phyloP scores from a whole-genome alignment of 2,888 invertebrate genomes.

The Drosophila multiciliata region DNA sequence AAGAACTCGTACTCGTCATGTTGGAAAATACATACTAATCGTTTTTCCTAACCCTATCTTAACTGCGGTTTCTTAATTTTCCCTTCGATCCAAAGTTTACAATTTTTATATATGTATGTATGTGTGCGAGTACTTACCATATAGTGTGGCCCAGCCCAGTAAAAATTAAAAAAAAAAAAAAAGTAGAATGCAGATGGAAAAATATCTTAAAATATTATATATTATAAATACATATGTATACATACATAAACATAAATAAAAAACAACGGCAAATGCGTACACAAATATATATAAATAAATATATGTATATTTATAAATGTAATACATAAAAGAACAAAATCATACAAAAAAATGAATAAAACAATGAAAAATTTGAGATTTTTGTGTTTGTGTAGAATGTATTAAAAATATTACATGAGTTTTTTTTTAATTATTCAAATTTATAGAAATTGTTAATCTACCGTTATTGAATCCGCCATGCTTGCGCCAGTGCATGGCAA shows the following conservation, averaged over 20 bases:
- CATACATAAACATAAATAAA: conserved; percentile 25
- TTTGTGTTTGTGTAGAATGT: conserved; percentile 7
- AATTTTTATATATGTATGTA: conserved; percentile 2
- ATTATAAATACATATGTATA: conserved; percentile 31
- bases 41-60: background rate
- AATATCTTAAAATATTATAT: conserved; percentile 36
- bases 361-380: background rate
- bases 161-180: conserved; percentile 3
- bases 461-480: background rate
- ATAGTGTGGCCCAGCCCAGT: conserved; percentile 10
- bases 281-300: conserved; percentile 20
- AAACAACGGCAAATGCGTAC: conserved; percentile 14
- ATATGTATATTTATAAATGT: conserved; percentile 53
- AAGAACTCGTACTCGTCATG: background rate
- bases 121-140: conserved; percentile 11
- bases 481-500: background rate
- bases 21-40: background rate
- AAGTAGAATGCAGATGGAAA: conserved; percentile 19
- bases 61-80: conserved; percentile 11
- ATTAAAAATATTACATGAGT: background rate
- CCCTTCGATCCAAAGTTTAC: conserved; percentile 38
- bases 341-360: conserved; percentile 1
- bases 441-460: background rate
- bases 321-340: conserved; percentile 39
- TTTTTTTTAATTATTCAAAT: background rate